A percentile compares a stretch with the other conserved stretches of the same genome.
Evolutionary conservation across 2,888 invertebrate species (phyloP).

Genomic region (Octonoba sinensis): DNA sequence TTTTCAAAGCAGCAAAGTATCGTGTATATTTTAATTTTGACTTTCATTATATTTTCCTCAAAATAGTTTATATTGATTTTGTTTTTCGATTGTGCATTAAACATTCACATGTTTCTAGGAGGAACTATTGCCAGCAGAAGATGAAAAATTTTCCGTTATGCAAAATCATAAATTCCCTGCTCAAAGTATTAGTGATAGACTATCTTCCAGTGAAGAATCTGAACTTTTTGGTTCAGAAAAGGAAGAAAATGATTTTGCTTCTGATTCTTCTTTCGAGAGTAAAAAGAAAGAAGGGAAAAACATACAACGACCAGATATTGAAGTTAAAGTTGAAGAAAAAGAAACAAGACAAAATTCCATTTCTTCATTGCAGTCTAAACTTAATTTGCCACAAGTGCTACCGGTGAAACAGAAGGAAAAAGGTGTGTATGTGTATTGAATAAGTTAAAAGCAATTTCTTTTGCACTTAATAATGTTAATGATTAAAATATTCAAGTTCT

Average conservation of each 20-base stretch:
- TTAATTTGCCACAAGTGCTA: constrained; percentile 46
- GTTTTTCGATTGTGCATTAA: background rate
- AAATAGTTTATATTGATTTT: no score
- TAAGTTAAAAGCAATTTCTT: no score
- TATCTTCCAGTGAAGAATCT: constrained; percentile 54
- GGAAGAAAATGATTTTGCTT: constrained; percentile 44
- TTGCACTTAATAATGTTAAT: no score
- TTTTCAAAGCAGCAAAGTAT: no score
- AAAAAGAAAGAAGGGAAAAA: constrained; percentile 16
- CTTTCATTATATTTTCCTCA: no score
- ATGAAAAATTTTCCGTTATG: constrained; percentile 24
- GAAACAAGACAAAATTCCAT: constrained; percentile 25
- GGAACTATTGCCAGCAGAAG: constrained; percentile 46
- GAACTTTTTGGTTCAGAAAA: constrained; percentile 52
- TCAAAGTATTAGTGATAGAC: constrained; percentile 26
- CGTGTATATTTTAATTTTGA: no score
- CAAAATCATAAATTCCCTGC: background rate
- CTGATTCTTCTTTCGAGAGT: constrained; percentile 42
- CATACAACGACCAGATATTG: background rate
- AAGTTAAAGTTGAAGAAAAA: constrained; percentile 9
- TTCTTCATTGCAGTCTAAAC: constrained; percentile 38
- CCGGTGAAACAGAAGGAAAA: constrained; percentile 41
- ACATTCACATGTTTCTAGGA: constrained; percentile 17
- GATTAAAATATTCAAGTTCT: no score
- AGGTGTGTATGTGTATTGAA: constrained; percentile 5